These are phyloP conservation scores for Panurus biarmicus DNA, from an alignment of 2,113 vertebrate species.

Conservation along the genomic window DNA sequence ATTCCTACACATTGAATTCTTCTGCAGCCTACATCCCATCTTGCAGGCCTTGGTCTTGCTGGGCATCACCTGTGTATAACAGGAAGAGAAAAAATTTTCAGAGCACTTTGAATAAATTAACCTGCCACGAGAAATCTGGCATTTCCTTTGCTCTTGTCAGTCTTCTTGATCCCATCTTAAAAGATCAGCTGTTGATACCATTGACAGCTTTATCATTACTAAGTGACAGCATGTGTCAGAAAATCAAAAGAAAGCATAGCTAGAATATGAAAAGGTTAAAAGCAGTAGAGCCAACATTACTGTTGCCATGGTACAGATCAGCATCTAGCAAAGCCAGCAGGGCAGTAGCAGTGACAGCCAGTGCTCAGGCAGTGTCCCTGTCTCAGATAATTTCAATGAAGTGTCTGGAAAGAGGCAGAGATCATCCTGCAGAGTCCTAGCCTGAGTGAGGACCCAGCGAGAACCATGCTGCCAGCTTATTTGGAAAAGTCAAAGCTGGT, in stretches of 20 bases:
- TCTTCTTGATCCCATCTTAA: not conserved
- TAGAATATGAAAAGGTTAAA: slow-evolving; percentile 9
- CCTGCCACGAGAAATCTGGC: not conserved
- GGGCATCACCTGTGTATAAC: not conserved
- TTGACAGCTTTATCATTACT: slow-evolving; percentile 18
- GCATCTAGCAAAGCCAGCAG: not conserved
- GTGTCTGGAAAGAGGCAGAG: not conserved
- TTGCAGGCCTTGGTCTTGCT: not conserved
- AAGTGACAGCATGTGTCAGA: slow-evolving; percentile 7
- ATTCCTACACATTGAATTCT: not conserved
- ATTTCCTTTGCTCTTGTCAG: not conserved
- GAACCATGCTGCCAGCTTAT: accelerated
- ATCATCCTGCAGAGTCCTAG: not conserved
- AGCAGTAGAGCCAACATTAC: not conserved
- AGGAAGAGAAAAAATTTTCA: not conserved
- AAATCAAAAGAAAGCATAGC: not conserved
- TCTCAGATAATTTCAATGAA: not conserved
- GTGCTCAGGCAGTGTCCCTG: not conserved
- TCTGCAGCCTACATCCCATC: not conserved
- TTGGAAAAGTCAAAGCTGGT: not conserved
- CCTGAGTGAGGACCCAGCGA: not conserved
- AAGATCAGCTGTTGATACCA: not conserved
- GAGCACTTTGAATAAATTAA: not conserved
- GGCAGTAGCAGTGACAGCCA: not conserved
- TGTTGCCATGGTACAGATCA: slow-evolving; percentile 1